Base-by-base conservation (phyloP, 2,797 vertebrate genomes). In the Nannoperca australis region DNA sequence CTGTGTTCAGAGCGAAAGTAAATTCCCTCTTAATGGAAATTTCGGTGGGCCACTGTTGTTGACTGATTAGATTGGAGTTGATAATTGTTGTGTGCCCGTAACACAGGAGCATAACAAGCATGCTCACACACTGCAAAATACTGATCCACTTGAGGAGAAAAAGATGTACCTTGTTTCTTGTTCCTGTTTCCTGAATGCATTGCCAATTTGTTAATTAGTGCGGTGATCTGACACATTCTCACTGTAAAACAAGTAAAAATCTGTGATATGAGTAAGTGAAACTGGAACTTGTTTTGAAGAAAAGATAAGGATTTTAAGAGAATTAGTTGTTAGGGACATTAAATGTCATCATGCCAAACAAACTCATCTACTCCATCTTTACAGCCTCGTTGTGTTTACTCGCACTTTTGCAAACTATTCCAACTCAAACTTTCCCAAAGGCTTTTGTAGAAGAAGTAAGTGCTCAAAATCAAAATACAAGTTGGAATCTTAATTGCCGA, bases 1-100 rank as follows among this genome's bases (percentile, higher is more conserved):
- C 14, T 50, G 22, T 56, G 61, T 54, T 71, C 36, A 34, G 18
- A 24, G 24, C 18, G 32, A 81, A 30, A 72, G 22, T 68, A 45
- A 56, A 82, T 74, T 80, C 42, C 22, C 32, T 78, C 53, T 55
- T 66, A 82, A 83, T 84, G 79, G 60, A 70, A 56, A 82, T 80
- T 70, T 82, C n/a, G 55, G 34, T 56, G 45, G 9, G 63, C 40
- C 40, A 62, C 67, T 66, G 49, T 69, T 73, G 44, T 58, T 62
- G 70, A 71, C 73, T 70, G 73, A 80, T 88, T 83, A 68, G 76
- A 85, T 76, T 47, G 73, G 53, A 75, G 20, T 12, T 76, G 79
- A 81, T 83, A 63, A 80, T 60, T 69, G 40, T 36, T 60, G 69
- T 76, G 64, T 65, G 67, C 47, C 56, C 49, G 44, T 63, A 69